Conservation (phyloP, 2,888 invertebrate species). For the Drosophila birchii region DNA sequence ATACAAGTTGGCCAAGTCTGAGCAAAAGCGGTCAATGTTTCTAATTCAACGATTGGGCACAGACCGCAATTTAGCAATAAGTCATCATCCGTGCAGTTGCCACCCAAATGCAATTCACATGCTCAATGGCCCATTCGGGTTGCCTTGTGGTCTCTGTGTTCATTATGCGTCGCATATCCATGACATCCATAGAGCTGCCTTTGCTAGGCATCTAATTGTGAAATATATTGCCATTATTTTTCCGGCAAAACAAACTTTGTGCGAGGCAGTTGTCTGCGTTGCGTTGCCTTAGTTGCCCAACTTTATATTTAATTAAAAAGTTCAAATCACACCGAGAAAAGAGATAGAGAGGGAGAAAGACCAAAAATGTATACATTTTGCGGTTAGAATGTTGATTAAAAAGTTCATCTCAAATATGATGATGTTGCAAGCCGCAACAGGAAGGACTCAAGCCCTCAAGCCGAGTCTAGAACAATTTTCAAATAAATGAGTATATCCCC, state of each 20-base stretch:
- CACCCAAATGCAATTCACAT: conserved; percentile 30
- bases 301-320: conserved; percentile 75
- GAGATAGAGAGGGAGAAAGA: background rate
- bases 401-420: conserved; percentile 46
- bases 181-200: conserved; percentile 13
- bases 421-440: conserved; percentile 26
- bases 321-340: conserved; percentile 46
- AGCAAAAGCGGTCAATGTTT: conserved; percentile 33
- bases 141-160: conserved; percentile 33
- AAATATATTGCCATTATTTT: conserved; percentile 56
- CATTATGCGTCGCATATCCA: conserved; percentile 23
- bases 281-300: conserved; percentile 24
- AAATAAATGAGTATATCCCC: conserved; percentile 4
- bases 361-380: conserved; percentile 37
- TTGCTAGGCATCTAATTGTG: conserved; percentile 44
- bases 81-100: background rate
- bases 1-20: conserved; percentile 9
- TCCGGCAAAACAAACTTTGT: conserved; percentile 39
- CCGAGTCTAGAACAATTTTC: background rate
- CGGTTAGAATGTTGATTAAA: conserved; percentile 62
- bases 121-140: conserved; percentile 38
- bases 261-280: conserved; percentile 12
- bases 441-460: conserved; percentile 10
- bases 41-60: conserved; percentile 21
- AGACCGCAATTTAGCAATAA: conserved; percentile 36